A percentile compares a stretch with the other conserved stretches of the same genome.
phyloP scores from a whole-genome alignment of 2,797 vertebrate species.

The Centroberyx gerrardi region DNA sequence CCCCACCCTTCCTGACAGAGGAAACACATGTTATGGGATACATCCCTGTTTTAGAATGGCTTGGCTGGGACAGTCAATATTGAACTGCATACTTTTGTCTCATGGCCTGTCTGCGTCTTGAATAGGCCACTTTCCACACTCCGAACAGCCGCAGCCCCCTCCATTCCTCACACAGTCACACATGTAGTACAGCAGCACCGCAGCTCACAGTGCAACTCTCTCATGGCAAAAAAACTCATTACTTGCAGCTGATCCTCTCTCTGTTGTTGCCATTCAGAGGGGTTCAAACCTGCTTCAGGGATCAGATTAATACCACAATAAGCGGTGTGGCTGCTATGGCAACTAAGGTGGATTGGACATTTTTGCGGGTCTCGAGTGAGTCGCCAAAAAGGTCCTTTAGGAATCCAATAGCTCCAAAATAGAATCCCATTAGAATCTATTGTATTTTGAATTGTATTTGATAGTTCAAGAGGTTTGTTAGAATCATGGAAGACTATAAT shows the following conservation, averaged over 20 bases:
- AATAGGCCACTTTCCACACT: not conserved
- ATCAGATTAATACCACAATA: slow-evolving; percentile 55
- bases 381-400: slow-evolving; percentile 24
- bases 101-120: not conserved
- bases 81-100: slow-evolving; percentile 32
- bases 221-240: slow-evolving; percentile 44
- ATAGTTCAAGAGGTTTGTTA: not conserved
- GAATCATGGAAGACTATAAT: not conserved
- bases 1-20: slow-evolving; percentile 76
- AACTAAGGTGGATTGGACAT: slow-evolving; percentile 72
- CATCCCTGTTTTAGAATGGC: slow-evolving; percentile 50
- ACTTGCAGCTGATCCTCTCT: slow-evolving; percentile 50
- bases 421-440: slow-evolving; percentile 1
- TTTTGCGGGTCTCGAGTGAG: slow-evolving; percentile 51
- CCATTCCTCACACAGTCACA: slow-evolving; percentile 18
- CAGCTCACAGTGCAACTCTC: slow-evolving; percentile 16
- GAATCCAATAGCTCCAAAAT: slow-evolving; percentile 4
- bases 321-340: slow-evolving; percentile 57
- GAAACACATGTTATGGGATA: slow-evolving; percentile 70
- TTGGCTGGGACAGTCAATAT: slow-evolving; percentile 37
- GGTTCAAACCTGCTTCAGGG: slow-evolving; percentile 47
- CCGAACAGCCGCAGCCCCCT: not conserved
- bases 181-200: slow-evolving; percentile 3
- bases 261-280: slow-evolving; percentile 49
- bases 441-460: too few relatives aligned